Evolutionary conservation across 2,797 vertebrate species (phyloP), one percentile per base, ranked within the genome.

Genomic region (Masticophis lateralis): DNA sequence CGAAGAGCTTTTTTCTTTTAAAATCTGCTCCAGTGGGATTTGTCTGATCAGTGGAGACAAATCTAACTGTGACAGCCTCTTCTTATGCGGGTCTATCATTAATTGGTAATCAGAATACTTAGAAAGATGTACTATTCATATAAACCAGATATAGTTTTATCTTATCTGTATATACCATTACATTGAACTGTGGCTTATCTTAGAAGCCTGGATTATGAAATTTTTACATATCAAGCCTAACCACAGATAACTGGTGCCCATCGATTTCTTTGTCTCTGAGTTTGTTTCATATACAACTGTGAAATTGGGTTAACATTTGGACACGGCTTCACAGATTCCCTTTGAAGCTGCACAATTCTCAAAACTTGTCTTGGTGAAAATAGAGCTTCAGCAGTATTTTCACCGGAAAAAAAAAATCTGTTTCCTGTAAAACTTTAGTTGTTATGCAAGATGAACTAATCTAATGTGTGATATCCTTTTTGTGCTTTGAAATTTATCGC

Each of bases 61-160:
- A 97, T 97, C 96, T 97, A 97, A 98, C 97, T 98, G 98, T 98
- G 98, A 98, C 97, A 98, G 97, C 97, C 95, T 98, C 96, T 96
- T 97, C 95, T 97, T 97, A 97, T 96, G 98, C 96, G 92, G 97
- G 97, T 98, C 97, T 97, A 96, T 97, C 95, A 93, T 98, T 97
- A 96, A 96, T 96, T 97, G 97, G 97, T 97, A 95, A 97, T 93
- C 91, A 66, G 93, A 96, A 95, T 96, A 94, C 95, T 96, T 96
- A 94, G 95, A 96, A 95, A 95, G 95, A 94, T 95, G 92, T 95
- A 92, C 90, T 97, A 94, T 93, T 95, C 94, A 90, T 95, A 32
- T 94, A 94, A 94, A 95, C 96, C 92, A 95, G 94, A 79, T 86
- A 88, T 94, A 94, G 95, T 95, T 95, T 96, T 94, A 94, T 96